Evolutionary conservation across 2,797 vertebrate species (phyloP), one percentile per base, ranked within the genome.

Genomic region (Sphaeramia orbicularis): DNA sequence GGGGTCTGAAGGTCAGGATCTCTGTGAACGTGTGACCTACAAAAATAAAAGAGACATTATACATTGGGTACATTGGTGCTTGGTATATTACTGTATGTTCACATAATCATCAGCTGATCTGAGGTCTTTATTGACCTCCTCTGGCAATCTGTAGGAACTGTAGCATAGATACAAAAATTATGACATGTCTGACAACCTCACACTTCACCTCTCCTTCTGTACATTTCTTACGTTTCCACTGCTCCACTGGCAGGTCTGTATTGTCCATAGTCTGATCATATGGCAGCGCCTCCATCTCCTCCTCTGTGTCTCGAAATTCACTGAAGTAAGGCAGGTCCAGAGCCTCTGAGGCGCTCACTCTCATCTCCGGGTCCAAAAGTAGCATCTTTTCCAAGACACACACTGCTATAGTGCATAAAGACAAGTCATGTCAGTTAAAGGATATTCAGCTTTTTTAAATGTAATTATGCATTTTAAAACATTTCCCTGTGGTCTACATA

Each of bases 251-350:
- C 83, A 96, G 95, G 78, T 98, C 96, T 18, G 95, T 86, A 54
- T 98, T 96, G 77, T 99, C 98, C 80, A 95, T 95, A 2, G 97
- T 96, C 84, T 99, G 96, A 0, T 99, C 97, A 0, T 99, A 99
- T 3, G 95, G 96, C 81, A 94, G 93, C 7, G 96, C 96, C 85
- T 95, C 94, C 0, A 93, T 95, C 80, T 98, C 97, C 32, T 98
- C 97, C 40, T 99, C 96, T 0, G 89, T 74, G 44, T 99, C 97
- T 0, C 94, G 94, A 86, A 96, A 90, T 24, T 96, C 91, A 10
- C 95, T 92, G 74, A 99, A 99, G 89, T 97, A 98, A 9, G 96
- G 95, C 76, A 97, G 94, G 7, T 93, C 83, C 53, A 99, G 87
- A 0, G 96, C 96, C 76, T 97, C 95, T 0, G 95, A 94, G 0